phyloP scores from a whole-genome alignment of 2,888 invertebrate species.

The Hirtodrosophila histrioides region DNA sequence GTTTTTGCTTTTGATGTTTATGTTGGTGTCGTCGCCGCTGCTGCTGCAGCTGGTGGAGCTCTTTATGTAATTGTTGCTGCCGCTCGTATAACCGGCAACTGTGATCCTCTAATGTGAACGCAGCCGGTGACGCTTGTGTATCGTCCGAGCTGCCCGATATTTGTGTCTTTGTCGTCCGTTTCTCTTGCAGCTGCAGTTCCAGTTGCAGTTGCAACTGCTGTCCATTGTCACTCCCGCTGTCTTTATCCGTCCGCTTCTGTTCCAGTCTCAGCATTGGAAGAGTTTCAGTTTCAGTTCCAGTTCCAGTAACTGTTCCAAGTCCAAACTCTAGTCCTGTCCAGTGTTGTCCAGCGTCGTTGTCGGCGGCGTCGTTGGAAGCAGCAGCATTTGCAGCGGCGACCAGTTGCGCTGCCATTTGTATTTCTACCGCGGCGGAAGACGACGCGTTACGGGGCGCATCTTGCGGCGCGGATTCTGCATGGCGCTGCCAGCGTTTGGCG shows the following conservation, averaged over 20 bases:
- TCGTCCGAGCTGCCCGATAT: background rate
- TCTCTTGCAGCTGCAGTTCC: constrained; percentile 1
- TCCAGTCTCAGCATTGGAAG: background rate
- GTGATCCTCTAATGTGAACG: constrained; percentile 14
- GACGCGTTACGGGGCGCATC: constrained; percentile 78
- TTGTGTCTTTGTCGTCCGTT: constrained; percentile 20
- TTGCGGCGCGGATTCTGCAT: constrained; percentile 80
- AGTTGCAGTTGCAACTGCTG: background rate
- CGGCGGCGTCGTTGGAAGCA: constrained; percentile 13
- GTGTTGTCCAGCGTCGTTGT: constrained; percentile 20
- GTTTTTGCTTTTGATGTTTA: constrained; percentile 14
- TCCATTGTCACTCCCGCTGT: constrained; percentile 11
- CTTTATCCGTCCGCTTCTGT: constrained; percentile 17
- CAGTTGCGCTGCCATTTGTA: constrained; percentile 63
- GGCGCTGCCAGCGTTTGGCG: constrained; percentile 65
- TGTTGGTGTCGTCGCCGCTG: constrained; percentile 9
- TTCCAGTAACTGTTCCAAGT: background rate
- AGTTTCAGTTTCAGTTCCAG: constrained; percentile 12
- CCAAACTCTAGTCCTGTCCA: constrained; percentile 34
- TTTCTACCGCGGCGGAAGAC: constrained; percentile 83
- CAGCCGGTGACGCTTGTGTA: constrained; percentile 1
- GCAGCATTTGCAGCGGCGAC: constrained; percentile 27
- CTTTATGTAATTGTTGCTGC: constrained; percentile 34
- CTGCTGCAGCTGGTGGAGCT: constrained; percentile 23
- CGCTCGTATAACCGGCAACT: constrained; percentile 12